Conservation (phyloP, 64 coral and sea anemone genomes). For the Stichodactyla mertensii region DNA sequence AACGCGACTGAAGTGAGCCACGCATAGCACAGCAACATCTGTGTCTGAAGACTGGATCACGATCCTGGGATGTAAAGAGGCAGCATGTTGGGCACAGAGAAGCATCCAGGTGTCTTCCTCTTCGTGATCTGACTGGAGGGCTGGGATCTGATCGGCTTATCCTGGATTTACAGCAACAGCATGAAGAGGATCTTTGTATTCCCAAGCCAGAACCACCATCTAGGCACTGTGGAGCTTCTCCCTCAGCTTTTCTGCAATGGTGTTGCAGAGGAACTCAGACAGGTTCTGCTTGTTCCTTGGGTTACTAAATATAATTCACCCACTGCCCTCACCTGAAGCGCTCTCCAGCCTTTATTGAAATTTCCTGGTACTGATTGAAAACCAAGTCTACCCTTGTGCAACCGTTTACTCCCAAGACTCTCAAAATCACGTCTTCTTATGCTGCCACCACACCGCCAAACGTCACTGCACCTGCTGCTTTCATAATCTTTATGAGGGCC, state of each 20-base stretch:
- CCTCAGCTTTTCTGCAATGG: not conserved
- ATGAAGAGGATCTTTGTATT: constrained; percentile 52
- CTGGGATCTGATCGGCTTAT: not conserved
- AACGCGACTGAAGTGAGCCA: not conserved
- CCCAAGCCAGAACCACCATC: constrained; percentile 48
- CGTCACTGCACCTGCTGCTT: no score
- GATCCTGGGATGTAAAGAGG: not conserved
- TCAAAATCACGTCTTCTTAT: no score
- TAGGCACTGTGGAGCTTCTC: not conserved
- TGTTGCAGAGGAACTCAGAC: constrained; percentile 36
- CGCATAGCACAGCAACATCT: not conserved
- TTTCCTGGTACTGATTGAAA: constrained; percentile 49
- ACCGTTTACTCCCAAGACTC: no score
- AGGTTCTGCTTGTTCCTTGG: constrained; percentile 67
- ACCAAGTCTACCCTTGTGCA: not conserved
- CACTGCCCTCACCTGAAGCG: constrained; percentile 51
- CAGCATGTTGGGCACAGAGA: not conserved
- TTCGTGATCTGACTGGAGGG: not conserved
- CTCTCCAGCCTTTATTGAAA: constrained; percentile 58
- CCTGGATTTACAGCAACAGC: not conserved
- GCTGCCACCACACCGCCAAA: no score
- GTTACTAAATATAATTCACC: constrained; percentile 54
- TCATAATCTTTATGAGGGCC: no score
- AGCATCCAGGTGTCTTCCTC: constrained; percentile 4
- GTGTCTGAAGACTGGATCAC: no score